Evolutionary conservation across 2,888 invertebrate genomes (phyloP).

Genomic region (Gonocerus acuteangulatus): DNA sequence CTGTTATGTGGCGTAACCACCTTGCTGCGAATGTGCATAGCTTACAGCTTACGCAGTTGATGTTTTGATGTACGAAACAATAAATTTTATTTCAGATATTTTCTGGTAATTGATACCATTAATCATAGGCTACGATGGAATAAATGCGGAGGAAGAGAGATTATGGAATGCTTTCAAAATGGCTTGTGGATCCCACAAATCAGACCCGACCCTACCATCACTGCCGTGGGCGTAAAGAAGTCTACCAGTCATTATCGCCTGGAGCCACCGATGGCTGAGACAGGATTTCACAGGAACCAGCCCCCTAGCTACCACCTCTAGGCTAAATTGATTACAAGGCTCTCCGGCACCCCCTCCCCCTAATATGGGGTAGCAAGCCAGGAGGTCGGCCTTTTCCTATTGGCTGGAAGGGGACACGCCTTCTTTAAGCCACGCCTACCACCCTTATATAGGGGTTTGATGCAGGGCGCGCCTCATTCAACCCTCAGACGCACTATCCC

Average conservation of each 20-base stretch:
- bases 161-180: no score
- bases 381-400: constrained; percentile 5
- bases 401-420: neutral
- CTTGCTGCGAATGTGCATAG: no score
- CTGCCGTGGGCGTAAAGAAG: neutral
- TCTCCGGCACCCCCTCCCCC: neutral
- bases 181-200: neutral
- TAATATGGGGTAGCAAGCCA: constrained; percentile 19
- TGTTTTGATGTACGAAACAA: no score
- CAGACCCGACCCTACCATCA: neutral
- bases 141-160: no score
- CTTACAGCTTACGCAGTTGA: no score
- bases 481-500: neutral
- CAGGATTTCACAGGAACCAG: neutral
- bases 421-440: constrained; percentile 1
- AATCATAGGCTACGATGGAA: no score
- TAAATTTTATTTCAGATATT: no score
- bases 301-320: neutral
- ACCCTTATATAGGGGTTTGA: constrained; percentile 1
- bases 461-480: neutral
- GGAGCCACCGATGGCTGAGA: neutral
- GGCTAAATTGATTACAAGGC: constrained; percentile 19
- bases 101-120: no score
- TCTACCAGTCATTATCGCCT: neutral
- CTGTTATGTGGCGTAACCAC: no score